Evolutionary conservation across 92 coral and sea anemone genomes (phyloP).

Genomic region (Actinernus sp.): DNA sequence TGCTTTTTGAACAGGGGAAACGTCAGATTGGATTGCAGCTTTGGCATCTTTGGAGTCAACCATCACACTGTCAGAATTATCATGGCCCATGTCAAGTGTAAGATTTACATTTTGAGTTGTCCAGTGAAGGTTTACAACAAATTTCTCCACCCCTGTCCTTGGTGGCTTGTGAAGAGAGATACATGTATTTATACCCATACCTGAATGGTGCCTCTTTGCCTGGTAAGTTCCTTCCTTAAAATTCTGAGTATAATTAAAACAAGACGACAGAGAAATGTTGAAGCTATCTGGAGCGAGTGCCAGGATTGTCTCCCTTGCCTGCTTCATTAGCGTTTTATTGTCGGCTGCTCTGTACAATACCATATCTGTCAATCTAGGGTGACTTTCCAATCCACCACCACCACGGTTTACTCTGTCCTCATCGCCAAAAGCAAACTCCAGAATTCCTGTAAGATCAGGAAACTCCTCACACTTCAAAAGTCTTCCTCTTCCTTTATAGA

Average conservation of each 20-base stretch:
- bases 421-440: slow-evolving; percentile 64
- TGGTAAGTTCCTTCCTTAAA: slow-evolving; percentile 53
- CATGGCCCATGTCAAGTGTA: slow-evolving; percentile 22
- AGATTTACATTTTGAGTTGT: slow-evolving; percentile 82
- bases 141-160: slow-evolving; percentile 54
- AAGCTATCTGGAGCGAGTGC: slow-evolving; percentile 62
- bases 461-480: slow-evolving; percentile 52
- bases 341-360: slow-evolving; percentile 50
- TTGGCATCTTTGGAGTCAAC: slow-evolving; percentile 81
- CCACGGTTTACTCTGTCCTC: slow-evolving; percentile 41
- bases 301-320: too few relatives aligned
- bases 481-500: slow-evolving; percentile 63
- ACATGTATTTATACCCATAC: slow-evolving; percentile 50
- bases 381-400: slow-evolving; percentile 64
- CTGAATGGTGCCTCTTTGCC: slow-evolving; percentile 73
- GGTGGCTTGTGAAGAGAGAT: slow-evolving; percentile 74
- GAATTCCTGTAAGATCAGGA: slow-evolving; percentile 63
- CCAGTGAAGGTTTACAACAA: slow-evolving; percentile 70
- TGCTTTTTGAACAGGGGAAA: slow-evolving; percentile 68
- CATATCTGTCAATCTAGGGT: slow-evolving; percentile 64
- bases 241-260: slow-evolving; percentile 48
- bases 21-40: slow-evolving; percentile 59
- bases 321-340: slow-evolving; percentile 47
- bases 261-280: slow-evolving; percentile 41
- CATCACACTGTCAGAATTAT: slow-evolving; percentile 27